Percentiles rank a stretch among this genome's conserved stretches.
Conservation (phyloP, 2,888 invertebrate species). For the Polydrusus pterygomalis region DNA sequence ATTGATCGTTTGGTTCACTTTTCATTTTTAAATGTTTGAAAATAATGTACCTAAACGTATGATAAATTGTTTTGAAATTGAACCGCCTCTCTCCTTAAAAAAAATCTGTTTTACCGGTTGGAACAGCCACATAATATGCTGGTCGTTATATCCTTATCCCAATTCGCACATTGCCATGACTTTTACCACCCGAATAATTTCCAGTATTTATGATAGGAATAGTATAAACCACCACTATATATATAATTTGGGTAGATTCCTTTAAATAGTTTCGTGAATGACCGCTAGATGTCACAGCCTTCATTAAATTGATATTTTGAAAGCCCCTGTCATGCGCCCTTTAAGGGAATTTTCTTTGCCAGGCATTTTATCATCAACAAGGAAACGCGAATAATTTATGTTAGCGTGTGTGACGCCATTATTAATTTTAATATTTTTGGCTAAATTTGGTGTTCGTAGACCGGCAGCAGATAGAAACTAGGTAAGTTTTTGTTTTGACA, state of each 20-base stretch:
- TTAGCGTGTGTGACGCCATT: conserved; percentile 45
- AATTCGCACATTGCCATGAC: no score
- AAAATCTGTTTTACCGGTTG: no score
- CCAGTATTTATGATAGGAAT: not conserved
- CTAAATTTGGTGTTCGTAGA: conserved; percentile 17
- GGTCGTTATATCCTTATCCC: no score
- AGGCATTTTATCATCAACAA: conserved; percentile 33
- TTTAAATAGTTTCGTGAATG: not conserved
- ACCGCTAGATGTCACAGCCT: conserved; percentile 9
- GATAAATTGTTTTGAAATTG: no score
- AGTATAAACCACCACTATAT: not conserved
- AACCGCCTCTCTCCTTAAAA: no score
- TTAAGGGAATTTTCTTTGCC: not conserved
- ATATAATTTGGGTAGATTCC: not conserved
- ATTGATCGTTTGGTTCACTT: not conserved
- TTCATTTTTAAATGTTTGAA: no score
- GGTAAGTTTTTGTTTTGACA: conserved; percentile 25
- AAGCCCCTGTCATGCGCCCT: conserved; percentile 10
- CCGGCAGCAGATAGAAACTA: not conserved
- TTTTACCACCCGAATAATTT: not conserved
- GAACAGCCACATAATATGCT: no score
- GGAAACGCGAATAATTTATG: conserved; percentile 37
- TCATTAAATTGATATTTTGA: not conserved
- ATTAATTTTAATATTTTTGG: conserved; percentile 12
- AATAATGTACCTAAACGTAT: no score